Percentiles rank a stretch among this genome's conserved stretches.
phyloP scores from a whole-genome alignment of 2,888 invertebrate genomes.

The Sinodicranocentrus sp. region DNA sequence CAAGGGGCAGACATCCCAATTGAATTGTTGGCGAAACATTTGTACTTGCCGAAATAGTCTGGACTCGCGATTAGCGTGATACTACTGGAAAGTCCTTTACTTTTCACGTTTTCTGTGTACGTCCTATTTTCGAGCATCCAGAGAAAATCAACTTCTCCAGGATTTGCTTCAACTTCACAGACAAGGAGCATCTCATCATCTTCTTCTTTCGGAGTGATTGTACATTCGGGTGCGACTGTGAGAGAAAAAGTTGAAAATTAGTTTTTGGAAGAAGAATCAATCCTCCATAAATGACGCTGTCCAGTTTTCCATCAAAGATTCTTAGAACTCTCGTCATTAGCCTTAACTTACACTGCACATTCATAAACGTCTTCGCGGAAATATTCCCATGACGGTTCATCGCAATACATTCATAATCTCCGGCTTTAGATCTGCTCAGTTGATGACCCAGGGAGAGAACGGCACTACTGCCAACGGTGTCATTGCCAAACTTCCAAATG shows the following conservation, averaged over 20 bases:
- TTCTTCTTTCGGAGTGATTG: conserved; percentile 85
- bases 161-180: conserved; percentile 91
- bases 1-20: conserved; percentile 84
- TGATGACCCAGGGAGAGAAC: conserved; percentile 84
- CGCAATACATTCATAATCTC: conserved; percentile 86
- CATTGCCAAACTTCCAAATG: conserved; percentile 85
- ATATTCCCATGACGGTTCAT: conserved; percentile 87
- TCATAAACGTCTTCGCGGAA: conserved; percentile 84
- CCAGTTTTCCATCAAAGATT: background rate
- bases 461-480: conserved; percentile 80
- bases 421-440: conserved; percentile 85
- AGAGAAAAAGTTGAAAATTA: too few relatives aligned
- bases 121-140: conserved; percentile 93
- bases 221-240: conserved; percentile 90
- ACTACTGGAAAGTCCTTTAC: conserved; percentile 81
- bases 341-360: conserved; percentile 90
- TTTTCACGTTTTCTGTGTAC: conserved; percentile 84
- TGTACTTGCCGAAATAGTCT: conserved; percentile 87
- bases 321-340: background rate
- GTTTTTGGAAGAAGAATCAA: too few relatives aligned
- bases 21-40: conserved; percentile 90
- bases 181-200: conserved; percentile 88
- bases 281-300: too few relatives aligned
- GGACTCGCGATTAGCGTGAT: conserved; percentile 83
- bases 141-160: conserved; percentile 86